phyloP scores from a whole-genome alignment of 53 echinoderm and acorn worm genomes.

The Glandiceps talaboti region DNA sequence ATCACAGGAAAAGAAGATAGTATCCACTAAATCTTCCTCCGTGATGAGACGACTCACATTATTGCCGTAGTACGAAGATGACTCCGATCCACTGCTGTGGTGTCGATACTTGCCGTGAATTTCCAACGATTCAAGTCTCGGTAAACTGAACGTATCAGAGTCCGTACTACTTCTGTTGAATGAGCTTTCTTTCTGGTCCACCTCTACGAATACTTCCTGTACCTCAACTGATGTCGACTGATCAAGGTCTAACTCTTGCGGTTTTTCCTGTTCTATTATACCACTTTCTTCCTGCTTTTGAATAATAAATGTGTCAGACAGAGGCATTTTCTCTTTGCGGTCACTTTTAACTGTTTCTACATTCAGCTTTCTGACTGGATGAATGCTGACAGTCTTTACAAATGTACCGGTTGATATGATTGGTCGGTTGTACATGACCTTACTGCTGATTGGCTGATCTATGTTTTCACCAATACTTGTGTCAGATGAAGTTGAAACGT shows the following conservation, averaged over 20 bases:
- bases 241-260: background rate
- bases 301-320: background rate
- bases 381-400: background rate
- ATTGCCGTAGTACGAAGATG: background rate
- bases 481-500: background rate
- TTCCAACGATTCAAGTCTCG: background rate
- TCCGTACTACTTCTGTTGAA: background rate
- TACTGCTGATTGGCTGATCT: background rate
- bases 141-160: background rate
- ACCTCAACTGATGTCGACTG: background rate
- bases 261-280: no score
- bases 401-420: background rate
- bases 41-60: constrained; percentile 36
- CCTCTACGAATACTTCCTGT: background rate
- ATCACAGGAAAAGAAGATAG: constrained; percentile 65
- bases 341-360: background rate
- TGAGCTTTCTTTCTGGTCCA: background rate
- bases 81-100: background rate
- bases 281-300: background rate
- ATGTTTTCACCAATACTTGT: background rate
- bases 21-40: constrained; percentile 65
- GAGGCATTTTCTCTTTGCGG: background rate
- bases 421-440: background rate
- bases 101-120: background rate
- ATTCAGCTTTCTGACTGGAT: background rate